Conservation (phyloP, 23 tunicate genomes). For the Pegea sp. region DNA sequence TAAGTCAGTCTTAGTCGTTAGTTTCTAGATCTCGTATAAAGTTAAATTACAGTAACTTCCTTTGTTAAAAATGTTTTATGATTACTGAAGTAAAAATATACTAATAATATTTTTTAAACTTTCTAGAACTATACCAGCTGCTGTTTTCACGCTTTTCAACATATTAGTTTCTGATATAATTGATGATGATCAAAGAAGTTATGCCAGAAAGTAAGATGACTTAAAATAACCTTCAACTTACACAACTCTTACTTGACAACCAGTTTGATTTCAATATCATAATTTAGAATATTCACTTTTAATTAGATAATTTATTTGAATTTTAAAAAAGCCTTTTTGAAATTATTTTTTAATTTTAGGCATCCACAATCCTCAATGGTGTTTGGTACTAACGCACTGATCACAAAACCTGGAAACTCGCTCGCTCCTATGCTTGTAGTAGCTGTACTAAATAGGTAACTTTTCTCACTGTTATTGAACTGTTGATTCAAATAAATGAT, state of each 20-base stretch:
- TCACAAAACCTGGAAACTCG: conserved; percentile 90
- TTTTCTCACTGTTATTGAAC: no score
- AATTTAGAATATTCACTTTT: neutral
- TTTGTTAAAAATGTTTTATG: neutral
- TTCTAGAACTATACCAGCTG: conserved; percentile 47
- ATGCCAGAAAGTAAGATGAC: conserved; percentile 32
- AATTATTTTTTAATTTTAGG: conserved; percentile 1
- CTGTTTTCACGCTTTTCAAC: conserved; percentile 54
- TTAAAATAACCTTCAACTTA: no score
- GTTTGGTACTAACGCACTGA: conserved; percentile 62
- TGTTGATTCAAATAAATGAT: neutral
- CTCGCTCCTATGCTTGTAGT: conserved; percentile 85
- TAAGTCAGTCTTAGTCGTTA: no score
- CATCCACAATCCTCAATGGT: conserved; percentile 49
- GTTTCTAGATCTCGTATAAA: no score
- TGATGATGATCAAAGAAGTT: conserved; percentile 37
- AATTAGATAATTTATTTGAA: neutral
- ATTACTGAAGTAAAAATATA: neutral
- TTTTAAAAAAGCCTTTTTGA: neutral
- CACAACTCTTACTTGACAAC: no score
- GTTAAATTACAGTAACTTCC: no score
- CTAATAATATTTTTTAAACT: neutral
- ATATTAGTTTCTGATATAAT: conserved; percentile 60
- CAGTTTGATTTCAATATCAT: neutral
- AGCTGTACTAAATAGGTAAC: conserved; percentile 49